phyloP scores from a whole-genome alignment of 2,888 invertebrate genomes.

The Cinara cedri region DNA sequence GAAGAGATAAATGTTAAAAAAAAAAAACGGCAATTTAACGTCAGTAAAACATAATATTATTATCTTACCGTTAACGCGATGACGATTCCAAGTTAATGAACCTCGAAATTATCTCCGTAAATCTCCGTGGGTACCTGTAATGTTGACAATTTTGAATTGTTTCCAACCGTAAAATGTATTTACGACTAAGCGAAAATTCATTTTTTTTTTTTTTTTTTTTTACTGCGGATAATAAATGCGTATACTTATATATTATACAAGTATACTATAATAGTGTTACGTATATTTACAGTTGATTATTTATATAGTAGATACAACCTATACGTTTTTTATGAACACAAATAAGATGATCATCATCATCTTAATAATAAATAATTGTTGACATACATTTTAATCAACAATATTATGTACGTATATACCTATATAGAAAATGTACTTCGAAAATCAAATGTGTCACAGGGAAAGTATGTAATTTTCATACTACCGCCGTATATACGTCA shows the following conservation, averaged over 20 bases:
- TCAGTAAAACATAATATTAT: neutral
- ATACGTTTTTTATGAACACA: neutral
- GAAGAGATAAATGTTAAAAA: too few relatives aligned
- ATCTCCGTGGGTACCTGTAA: neutral
- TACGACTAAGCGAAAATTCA: too few relatives aligned
- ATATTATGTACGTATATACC: neutral
- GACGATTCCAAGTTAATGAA: neutral
- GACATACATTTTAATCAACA: slow-evolving; percentile 20
- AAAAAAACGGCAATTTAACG: neutral
- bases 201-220: too few relatives aligned
- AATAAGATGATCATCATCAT: neutral
- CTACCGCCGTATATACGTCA: neutral
- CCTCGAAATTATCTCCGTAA: neutral
- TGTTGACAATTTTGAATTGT: neutral
- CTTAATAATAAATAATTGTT: neutral
- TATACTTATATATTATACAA: too few relatives aligned
- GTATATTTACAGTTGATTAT: too few relatives aligned
- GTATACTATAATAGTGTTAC: too few relatives aligned
- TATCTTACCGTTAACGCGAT: neutral
- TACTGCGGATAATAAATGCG: too few relatives aligned
- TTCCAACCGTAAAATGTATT: too few relatives aligned
- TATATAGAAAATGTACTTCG: neutral
- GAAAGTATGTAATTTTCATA: slow-evolving; percentile 52
- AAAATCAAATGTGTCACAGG: slow-evolving; percentile 22
- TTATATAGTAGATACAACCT: too few relatives aligned